These are phyloP conservation scores for Orchesella flavescens DNA, from an alignment of 2,888 invertebrate genomes.

Conservation along the genomic window DNA sequence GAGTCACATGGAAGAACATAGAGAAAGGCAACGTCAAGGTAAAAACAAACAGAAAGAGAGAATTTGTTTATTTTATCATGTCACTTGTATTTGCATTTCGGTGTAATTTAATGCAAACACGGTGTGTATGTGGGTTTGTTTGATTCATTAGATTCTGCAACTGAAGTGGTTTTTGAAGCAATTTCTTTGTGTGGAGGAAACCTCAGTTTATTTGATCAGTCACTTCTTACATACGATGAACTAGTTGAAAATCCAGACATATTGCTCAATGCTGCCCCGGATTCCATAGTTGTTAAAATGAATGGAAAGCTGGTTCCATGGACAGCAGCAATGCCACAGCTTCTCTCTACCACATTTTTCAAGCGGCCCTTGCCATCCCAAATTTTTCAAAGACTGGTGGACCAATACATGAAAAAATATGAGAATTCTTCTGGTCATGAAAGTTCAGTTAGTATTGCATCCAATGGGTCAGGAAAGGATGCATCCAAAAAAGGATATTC, in stretches of 20 bases:
- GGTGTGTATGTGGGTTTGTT: neutral
- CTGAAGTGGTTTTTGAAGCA: constrained; percentile 74
- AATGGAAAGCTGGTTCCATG: constrained; percentile 92
- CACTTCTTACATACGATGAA: constrained; percentile 79
- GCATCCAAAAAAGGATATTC: constrained; percentile 75
- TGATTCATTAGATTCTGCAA: constrained; percentile 28
- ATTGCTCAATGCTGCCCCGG: constrained; percentile 83
- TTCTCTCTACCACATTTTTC: constrained; percentile 90
- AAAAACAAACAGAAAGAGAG: neutral
- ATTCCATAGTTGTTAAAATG: constrained; percentile 84
- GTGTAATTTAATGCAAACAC: no score
- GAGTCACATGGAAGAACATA: constrained; percentile 67
- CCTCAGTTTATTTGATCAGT: constrained; percentile 74
- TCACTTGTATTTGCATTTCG: no score
- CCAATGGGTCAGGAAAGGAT: constrained; percentile 63
- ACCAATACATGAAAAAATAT: constrained; percentile 70
- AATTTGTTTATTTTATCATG: neutral
- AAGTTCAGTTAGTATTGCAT: constrained; percentile 22
- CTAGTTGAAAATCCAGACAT: constrained; percentile 81
- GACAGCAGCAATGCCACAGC: constrained; percentile 91
- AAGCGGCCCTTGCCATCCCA: constrained; percentile 84
- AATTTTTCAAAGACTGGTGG: constrained; percentile 72
- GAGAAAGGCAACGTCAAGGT: constrained; percentile 53
- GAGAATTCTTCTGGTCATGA: constrained; percentile 53
- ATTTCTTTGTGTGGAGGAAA: constrained; percentile 85